Evolutionary conservation across 2,797 vertebrate genomes (phyloP).

Genomic region (Onychomys arenicola): DNA sequence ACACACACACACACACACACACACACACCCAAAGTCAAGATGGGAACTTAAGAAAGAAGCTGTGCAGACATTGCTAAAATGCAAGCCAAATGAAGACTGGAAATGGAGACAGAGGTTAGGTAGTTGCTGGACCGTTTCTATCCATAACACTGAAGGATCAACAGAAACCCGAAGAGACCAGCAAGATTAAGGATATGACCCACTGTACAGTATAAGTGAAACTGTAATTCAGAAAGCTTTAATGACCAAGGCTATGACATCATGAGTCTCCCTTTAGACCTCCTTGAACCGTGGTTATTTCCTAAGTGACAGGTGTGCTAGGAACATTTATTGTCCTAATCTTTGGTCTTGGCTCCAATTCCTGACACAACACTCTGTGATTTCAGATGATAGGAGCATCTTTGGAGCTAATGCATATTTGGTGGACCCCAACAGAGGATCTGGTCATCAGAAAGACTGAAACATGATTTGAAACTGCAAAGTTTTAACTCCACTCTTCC

Average conservation of each 20-base stretch:
- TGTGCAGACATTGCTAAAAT: background rate
- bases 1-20: background rate
- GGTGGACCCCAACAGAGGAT: background rate
- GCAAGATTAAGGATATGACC: background rate
- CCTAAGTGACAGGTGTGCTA: background rate
- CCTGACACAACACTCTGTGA: background rate
- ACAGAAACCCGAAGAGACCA: background rate
- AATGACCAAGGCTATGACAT: background rate
- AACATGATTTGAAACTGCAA: background rate
- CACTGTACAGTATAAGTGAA: background rate
- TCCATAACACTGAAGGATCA: background rate
- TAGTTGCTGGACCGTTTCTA: background rate
- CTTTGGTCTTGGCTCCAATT: background rate
- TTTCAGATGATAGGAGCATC: background rate
- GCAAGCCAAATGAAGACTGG: no score
- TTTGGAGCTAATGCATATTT: background rate
- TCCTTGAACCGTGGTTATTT: background rate
- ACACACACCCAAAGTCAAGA: background rate
- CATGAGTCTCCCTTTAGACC: no score
- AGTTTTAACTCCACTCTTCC: no score
- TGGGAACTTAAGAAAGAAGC: background rate
- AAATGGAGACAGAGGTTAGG: background rate
- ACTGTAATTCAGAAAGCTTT: background rate
- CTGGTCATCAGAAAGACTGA: background rate
- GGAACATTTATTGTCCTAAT: background rate